Evolutionary conservation across 2,797 vertebrate species (phyloP).

Genomic region (Sebastes elongatus): DNA sequence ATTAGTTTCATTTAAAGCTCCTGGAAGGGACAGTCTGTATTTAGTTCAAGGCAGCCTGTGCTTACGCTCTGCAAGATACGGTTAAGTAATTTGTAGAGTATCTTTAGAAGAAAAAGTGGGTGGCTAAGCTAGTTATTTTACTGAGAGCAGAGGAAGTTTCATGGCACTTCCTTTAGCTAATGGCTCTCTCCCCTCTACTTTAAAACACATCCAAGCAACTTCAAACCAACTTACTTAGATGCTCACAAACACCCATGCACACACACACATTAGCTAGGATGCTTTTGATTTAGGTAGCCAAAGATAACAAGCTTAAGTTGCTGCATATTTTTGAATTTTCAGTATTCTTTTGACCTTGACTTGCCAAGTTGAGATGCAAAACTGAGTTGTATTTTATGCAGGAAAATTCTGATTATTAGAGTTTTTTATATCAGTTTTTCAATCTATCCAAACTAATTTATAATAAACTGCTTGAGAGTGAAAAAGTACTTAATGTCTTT

Average conservation of each 20-base stretch:
- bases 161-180: conserved; percentile 17
- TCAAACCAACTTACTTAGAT: not conserved
- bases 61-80: conserved; percentile 24
- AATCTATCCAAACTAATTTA: not conserved
- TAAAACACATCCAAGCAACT: conserved; percentile 2
- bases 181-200: conserved; percentile 10
- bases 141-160: conserved; percentile 11
- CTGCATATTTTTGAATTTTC: not conserved
- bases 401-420: not conserved
- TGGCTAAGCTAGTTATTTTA: conserved; percentile 39
- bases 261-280: not conserved
- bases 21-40: conserved; percentile 29
- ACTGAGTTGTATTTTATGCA: not conserved
- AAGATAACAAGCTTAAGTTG: not conserved
- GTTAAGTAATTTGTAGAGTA: conserved; percentile 47
- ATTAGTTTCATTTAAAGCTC: conserved; percentile 33
- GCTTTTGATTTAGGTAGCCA: not conserved
- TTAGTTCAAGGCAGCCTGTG: conserved; percentile 39
- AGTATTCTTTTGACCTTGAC: not conserved
- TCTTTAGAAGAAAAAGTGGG: conserved; percentile 24
- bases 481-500: not conserved
- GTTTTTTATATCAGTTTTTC: not conserved
- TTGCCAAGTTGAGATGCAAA: not conserved
- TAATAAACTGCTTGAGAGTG: not conserved
- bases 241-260: not conserved